Base-by-base conservation (phyloP, 2,113 vertebrate genomes). In the Neopipo cinnamomea region DNA sequence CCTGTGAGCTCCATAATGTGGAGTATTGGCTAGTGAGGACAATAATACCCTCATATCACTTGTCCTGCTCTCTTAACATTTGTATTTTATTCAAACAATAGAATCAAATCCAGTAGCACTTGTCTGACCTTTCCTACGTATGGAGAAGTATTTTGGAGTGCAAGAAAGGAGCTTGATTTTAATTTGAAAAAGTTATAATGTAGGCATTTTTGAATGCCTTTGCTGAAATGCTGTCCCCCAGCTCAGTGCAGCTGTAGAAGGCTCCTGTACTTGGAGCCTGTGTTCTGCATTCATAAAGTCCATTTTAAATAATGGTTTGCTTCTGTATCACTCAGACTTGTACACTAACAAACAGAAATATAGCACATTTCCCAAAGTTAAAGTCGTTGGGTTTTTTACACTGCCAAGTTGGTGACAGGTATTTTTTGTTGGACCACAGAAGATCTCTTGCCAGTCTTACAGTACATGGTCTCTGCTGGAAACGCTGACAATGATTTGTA, bases 1-100 rank as follows among this genome's bases (percentile, higher is more conserved):
- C 23, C 19, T 66, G 14, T 3, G 18, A 72, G 42, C 18, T 71
- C n/a, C 23, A 9, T 2, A 7, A 19, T 0, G 0, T 42, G 55
- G 14, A 67, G 6, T 6, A 11, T n/a, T 67, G 52, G 5, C 63
- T 79, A 41, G 11, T n/a, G 67, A 76, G 53, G 18, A 46, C 27
- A 73, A 12, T 14, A 41, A 28, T 1, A 1, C n/a, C 25, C 28
- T 91, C 13, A 18, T 27, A 46, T 72, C 1, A 2, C 63, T 81
- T 44, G 3, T 52, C 39, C 23, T 79, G 14, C 30, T 25, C 33
- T 76, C 9, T 68, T 72, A 31, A 33, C 0, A 1, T 59, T 53
- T 56, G 5, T 70, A 6, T 83, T 80, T 49, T 62, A 70, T 58
- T 70, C 19, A 72, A 96, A 35, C 30, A 35, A 14, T 21, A 39